Evolutionary conservation across 1,140 invertebrate species (phyloP).

Genomic region (Hyles euphorbiae): DNA sequence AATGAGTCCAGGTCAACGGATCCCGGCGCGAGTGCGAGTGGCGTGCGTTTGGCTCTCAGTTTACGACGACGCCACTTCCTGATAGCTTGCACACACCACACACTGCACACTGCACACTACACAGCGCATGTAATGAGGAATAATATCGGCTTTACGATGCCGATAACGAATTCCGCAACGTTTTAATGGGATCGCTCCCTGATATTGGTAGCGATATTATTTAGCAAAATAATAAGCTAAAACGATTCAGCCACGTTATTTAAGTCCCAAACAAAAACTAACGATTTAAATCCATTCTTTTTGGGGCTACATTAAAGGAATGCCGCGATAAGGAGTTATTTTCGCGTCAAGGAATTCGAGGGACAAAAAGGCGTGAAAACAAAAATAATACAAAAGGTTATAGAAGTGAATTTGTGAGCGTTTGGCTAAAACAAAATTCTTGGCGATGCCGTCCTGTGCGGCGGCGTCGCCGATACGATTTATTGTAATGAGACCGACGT

Average conservation of each 20-base stretch:
- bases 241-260: slow-evolving; percentile 59
- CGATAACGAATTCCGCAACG: slow-evolving; percentile 1
- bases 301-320: slow-evolving; percentile 66
- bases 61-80: too few relatives aligned
- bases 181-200: slow-evolving; percentile 12
- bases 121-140: too few relatives aligned
- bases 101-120: too few relatives aligned
- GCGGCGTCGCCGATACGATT: slow-evolving; percentile 51
- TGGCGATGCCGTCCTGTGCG: slow-evolving; percentile 66
- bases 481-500: slow-evolving; percentile 67
- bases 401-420: slow-evolving; percentile 73
- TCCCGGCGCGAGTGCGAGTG: too few relatives aligned
- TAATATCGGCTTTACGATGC: neutral
- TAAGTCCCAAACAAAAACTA: slow-evolving; percentile 60
- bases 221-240: slow-evolving; percentile 49
- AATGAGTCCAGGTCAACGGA: slow-evolving; percentile 33
- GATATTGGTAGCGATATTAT: slow-evolving; percentile 49
- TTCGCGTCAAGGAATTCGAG: slow-evolving; percentile 69
- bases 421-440: slow-evolving; percentile 73
- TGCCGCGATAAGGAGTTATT: slow-evolving; percentile 72
- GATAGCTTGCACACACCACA: too few relatives aligned
- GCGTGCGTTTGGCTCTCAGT: too few relatives aligned
- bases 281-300: slow-evolving; percentile 55
- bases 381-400: slow-evolving; percentile 72
- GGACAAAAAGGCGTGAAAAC: slow-evolving; percentile 73